phyloP scores from a whole-genome alignment of 2,113 vertebrate genomes.

The Gallinago jamesoni region DNA sequence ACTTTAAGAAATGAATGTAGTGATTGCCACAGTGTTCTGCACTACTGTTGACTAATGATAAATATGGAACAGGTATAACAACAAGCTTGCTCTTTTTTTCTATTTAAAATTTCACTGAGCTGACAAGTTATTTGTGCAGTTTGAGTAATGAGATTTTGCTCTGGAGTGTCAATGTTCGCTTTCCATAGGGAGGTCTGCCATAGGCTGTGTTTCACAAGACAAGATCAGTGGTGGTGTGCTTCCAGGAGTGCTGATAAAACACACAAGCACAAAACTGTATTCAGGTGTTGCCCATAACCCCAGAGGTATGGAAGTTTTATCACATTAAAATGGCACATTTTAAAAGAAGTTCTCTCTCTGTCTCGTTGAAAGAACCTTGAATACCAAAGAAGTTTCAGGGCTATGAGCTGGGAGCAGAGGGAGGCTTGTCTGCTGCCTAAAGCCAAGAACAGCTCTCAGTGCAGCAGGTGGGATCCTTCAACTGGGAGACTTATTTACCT shows the following conservation, averaged over 20 bases:
- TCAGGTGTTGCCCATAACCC: neutral
- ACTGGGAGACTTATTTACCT: neutral
- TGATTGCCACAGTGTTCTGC: neutral
- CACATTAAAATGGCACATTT: neutral
- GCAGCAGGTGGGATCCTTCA: neutral
- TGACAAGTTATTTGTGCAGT: neutral
- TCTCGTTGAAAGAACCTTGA: neutral
- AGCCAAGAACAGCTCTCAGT: neutral
- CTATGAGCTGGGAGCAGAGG: neutral
- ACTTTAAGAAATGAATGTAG: constrained; percentile 12
- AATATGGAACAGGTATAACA: constrained; percentile 40
- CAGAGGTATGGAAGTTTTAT: neutral
- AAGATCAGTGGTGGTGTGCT: neutral
- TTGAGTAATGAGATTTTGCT: neutral
- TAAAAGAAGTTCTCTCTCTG: neutral
- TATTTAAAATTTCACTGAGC: neutral
- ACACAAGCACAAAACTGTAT: neutral
- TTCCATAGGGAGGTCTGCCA: neutral
- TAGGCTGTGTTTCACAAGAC: neutral
- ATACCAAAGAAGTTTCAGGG: neutral
- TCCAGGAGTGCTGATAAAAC: neutral
- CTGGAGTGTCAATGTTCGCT: neutral
- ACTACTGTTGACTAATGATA: neutral
- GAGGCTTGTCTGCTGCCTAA: neutral
- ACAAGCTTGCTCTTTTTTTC: neutral